Evolutionary conservation across 2,888 invertebrate genomes (phyloP).

Genomic region (Proisotoma minuta): DNA sequence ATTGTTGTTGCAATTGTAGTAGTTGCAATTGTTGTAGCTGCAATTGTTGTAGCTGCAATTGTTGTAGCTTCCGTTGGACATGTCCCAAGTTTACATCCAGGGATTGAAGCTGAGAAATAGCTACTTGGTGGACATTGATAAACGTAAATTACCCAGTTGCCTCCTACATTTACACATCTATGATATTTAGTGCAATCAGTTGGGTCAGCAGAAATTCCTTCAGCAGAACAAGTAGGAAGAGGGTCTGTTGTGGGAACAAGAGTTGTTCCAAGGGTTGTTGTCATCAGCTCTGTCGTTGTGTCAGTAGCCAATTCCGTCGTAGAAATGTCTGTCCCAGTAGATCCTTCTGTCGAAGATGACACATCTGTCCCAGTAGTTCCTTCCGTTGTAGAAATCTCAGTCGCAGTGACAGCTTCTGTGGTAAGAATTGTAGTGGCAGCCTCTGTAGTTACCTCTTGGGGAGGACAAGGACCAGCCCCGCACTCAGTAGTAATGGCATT

Average conservation of each 20-base stretch:
- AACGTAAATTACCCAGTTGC: slow-evolving; percentile 2
- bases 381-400: neutral
- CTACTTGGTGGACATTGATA: slow-evolving; percentile 8
- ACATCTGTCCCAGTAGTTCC: neutral
- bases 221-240: slow-evolving; percentile 2
- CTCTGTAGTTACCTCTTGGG: neutral
- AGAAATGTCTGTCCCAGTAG: neutral
- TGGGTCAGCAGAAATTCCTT: slow-evolving; percentile 6
- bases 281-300: neutral
- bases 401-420: neutral
- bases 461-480: slow-evolving; percentile 16
- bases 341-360: neutral
- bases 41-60: slow-evolving; percentile 2
- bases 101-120: neutral
- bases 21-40: neutral
- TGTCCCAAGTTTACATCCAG: slow-evolving; percentile 8
- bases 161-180: neutral
- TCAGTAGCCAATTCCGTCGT: neutral
- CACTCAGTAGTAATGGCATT: neutral
- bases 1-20: neutral
- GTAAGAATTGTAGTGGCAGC: neutral
- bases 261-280: neutral
- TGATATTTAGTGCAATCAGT: slow-evolving; percentile 8
- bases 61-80: slow-evolving; percentile 3
- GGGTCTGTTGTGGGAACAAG: neutral